A percentile compares a stretch with the other conserved stretches of the same genome.
These are phyloP conservation scores for Aphelocoma coerulescens DNA, from an alignment of 2,113 vertebrate genomes.

Conservation along the genomic window DNA sequence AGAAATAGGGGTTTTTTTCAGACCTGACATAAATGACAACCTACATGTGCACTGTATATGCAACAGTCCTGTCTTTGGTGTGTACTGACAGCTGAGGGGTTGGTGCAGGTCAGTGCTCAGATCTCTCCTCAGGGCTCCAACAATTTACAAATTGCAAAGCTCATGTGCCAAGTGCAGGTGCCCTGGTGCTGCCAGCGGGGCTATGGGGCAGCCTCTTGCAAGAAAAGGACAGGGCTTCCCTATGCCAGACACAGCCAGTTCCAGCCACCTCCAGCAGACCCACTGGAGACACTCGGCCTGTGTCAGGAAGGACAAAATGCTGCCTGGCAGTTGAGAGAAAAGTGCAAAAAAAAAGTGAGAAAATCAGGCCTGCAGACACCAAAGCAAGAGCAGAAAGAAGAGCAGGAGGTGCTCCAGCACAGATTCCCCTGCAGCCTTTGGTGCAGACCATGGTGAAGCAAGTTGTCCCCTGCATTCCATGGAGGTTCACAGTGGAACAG, in stretches of 20 bases:
- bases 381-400: not conserved
- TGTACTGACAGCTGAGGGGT: not conserved
- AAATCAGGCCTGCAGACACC: not conserved
- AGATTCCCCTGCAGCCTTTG: not conserved
- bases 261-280: not conserved
- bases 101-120: not conserved
- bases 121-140: not conserved
- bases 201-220: not conserved
- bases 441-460: not conserved
- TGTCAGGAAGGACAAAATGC: not conserved
- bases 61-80: not conserved
- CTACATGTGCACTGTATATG: fast-evolving
- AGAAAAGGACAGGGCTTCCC: not conserved
- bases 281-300: not conserved
- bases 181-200: not conserved
- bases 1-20: not conserved
- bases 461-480: not conserved
- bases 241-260: fast-evolving
- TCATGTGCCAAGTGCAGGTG: not conserved
- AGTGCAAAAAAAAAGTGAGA: not conserved
- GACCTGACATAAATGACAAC: not conserved
- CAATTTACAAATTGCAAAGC: not conserved
- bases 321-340: not conserved
- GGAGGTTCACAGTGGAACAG: not conserved
- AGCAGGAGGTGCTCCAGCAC: not conserved